Evolutionary conservation across 2,888 invertebrate genomes (phyloP).

Genomic region (Parochlus steinenii): DNA sequence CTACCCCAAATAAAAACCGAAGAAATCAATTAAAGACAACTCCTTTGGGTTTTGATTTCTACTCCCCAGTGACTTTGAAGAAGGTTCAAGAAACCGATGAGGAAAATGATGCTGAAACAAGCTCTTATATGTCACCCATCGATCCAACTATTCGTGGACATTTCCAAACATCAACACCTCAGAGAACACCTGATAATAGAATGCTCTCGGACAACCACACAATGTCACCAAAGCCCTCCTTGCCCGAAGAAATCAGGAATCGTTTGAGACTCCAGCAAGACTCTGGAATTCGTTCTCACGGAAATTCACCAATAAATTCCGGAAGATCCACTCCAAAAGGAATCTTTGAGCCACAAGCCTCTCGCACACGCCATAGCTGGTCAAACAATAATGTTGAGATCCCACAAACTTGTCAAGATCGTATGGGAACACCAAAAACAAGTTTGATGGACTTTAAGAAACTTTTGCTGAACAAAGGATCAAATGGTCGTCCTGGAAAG

Average conservation of each 20-base stretch:
- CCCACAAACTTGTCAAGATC: constrained; percentile 41
- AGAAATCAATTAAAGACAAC: constrained; percentile 15
- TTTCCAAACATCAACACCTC: constrained; percentile 52
- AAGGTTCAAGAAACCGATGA: constrained; percentile 14
- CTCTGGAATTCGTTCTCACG: constrained; percentile 22
- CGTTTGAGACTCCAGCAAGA: constrained; percentile 19
- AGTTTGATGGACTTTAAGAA: constrained; percentile 73
- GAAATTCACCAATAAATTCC: constrained; percentile 35
- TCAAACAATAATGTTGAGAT: constrained; percentile 30
- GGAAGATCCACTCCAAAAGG: constrained; percentile 32
- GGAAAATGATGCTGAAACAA: constrained; percentile 14
- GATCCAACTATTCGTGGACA: constrained; percentile 41
- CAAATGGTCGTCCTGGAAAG: constrained; percentile 40
- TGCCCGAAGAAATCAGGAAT: constrained; percentile 52
- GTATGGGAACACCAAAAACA: constrained; percentile 51
- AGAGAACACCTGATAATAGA: constrained; percentile 2
- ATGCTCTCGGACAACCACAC: not conserved
- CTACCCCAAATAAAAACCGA: constrained; percentile 21
- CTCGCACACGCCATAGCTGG: constrained; percentile 43
- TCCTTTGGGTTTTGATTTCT: constrained; percentile 17
- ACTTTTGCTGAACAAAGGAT: constrained; percentile 51
- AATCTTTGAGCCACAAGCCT: constrained; percentile 24
- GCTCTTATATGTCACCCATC: constrained; percentile 47
- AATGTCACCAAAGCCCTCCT: constrained; percentile 50
- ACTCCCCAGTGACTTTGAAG: constrained; percentile 15